Base-by-base conservation (phyloP, 1,140 invertebrate genomes). In the Theocolax elegans region DNA sequence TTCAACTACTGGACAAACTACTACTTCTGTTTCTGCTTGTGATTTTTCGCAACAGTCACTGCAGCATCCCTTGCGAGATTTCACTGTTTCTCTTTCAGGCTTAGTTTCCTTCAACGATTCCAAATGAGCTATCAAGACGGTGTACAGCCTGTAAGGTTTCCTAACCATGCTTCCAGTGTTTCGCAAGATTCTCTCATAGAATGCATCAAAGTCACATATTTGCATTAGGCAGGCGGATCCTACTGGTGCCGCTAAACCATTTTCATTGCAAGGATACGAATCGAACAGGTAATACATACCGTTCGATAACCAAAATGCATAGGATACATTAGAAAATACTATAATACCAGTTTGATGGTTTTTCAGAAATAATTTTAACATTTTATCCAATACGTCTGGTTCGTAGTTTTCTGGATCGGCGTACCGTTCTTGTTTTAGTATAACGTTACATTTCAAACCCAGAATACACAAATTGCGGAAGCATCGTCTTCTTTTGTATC, bases 261-360 rank as follows among this genome's bases (percentile, higher is more conserved):
- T 64, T 13, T 80, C 62, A 38, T 86, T 80, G 35, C 83, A 86
- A 7, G 72, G n/a, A 44, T 85, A 85, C 15, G 83, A 76, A 74
- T 85, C 81, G 49, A 85, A 86, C 0, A 85, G 23, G 21, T 83
- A 84, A 44, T 72, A 82, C 15, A 44, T 58, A 4, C 72, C 70
- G 8, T 79, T 65, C 0, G 74, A 21, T 0, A 23, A 63, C 84
- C 84, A 86, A 60, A 85, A 80, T 0, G 82, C 83, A 38, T 77
- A 84, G 0, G 83, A 70, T 6, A 72, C 68, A 54, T 82, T 83
- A 3, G 13, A 13, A 17, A 84, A 80, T 2, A 81, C 77, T 13
- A 85, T n/a, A 46, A 85, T 81, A 6, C 83, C 83, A 13, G 76
- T 81, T 42, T 78, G 54, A 59, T 85, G 51, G 0, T 72, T 78